These are phyloP conservation scores for Ursus arctos DNA, from an alignment of 2,113 vertebrate genomes.

Conservation along the genomic window DNA sequence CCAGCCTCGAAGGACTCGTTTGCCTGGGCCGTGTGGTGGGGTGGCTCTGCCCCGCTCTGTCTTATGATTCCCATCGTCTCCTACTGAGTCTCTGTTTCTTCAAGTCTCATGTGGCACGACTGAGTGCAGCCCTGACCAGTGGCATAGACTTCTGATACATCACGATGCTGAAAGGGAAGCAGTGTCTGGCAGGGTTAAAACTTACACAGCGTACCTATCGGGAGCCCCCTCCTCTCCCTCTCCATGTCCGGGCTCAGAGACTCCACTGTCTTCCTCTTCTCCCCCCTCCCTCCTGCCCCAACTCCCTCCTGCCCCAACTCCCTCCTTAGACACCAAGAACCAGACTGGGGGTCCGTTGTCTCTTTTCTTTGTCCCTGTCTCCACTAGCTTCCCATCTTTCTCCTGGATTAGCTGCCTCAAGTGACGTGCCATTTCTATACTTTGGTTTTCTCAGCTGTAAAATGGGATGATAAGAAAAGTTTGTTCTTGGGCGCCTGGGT, in stretches of 20 bases:
- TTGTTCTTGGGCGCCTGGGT: not conserved
- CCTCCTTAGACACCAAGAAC: not conserved
- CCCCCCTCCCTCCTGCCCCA: not conserved
- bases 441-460: not conserved
- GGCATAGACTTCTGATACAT: not conserved
- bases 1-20: not conserved
- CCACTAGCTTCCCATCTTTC: not conserved
- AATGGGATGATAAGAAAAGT: not conserved
- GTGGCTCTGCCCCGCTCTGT: not conserved
- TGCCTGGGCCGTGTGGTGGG: not conserved
- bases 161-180: not conserved
- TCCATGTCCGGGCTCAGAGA: not conserved
- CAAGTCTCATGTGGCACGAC: not conserved
- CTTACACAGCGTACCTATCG: not conserved
- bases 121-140: not conserved
- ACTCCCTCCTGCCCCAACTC: not conserved
- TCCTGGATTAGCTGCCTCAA: not conserved
- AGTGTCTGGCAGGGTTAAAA: not conserved
- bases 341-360: not conserved
- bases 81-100: not conserved
- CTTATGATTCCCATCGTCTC: not conserved
- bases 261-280: not conserved
- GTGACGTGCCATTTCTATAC: not conserved
- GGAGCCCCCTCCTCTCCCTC: not conserved
- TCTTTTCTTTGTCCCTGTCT: not conserved